Base-by-base conservation (phyloP, 2,113 vertebrate species). In the Mola mola region DNA sequence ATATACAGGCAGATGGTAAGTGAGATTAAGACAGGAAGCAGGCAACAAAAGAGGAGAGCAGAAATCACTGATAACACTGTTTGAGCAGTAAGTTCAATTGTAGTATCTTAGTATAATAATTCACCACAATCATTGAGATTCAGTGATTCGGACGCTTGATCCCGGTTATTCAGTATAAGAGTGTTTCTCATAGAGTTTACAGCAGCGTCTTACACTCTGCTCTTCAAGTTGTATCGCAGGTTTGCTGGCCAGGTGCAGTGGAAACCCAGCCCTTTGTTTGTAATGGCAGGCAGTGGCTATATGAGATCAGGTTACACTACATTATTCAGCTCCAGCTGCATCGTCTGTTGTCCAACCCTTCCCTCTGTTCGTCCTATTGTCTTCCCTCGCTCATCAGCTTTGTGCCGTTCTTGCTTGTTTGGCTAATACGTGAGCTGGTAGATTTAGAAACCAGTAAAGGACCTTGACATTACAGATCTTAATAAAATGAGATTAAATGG, bases 251-350 rank as follows among this genome's bases (percentile, higher is more conserved):
- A 88, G 84, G 84, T 85, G 78, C 66, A n/a, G 44, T 70, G 52
- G 85, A 87, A 89, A 89, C 83, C 70, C 36, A 49, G 66, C 61
- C 84, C 58, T 85, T 83, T 89, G 88, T 91, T 90, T 87, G 76
- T 61, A 75, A 51, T 57, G 40, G 60, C 68, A 80, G 86, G 79
- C 74, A 50, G 61, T 51, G 76, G 72, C 77, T 79, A 81, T 80
- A 78, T 62, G 74, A 84, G 90, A 81, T 92, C 89, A 86, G 72
- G 67, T 92, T 90, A 90, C 91, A 66, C 61, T 93, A 63, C 82
- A 93, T 92, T 92, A 93, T 93, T 93, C 76, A 92, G 81, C 70
- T 74, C 67, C 84, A 88, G 85, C 84, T 90, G 85, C 78, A 73
- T 75, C 71, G 52, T 66, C 17, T 46, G 31, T 61, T 83, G 40